Conservation (phyloP, 2,888 invertebrate genomes). For the Troilus luridus region DNA sequence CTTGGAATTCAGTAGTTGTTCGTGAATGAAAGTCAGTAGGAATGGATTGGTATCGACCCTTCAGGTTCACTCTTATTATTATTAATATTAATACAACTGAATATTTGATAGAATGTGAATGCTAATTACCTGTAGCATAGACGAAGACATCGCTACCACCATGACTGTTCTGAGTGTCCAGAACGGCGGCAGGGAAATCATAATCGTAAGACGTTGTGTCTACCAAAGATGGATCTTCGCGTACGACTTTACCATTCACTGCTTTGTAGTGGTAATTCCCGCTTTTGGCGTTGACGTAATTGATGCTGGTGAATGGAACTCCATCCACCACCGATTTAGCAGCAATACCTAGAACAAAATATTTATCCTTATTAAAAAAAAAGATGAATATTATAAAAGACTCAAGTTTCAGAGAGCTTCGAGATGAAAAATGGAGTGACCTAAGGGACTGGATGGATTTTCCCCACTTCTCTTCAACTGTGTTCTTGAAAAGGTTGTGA, state of each 20-base stretch:
- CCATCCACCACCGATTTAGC: constrained; percentile 75
- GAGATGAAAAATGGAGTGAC: no score
- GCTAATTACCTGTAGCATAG: constrained; percentile 75
- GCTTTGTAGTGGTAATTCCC: constrained; percentile 72
- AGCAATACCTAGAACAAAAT: constrained; percentile 73
- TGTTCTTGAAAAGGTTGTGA: no score
- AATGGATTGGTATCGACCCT: no score
- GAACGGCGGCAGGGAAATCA: constrained; percentile 69
- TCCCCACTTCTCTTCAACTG: no score
- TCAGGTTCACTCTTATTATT: no score
- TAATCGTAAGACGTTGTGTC: constrained; percentile 71
- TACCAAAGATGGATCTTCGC: constrained; percentile 75
- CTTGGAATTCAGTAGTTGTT: no score
- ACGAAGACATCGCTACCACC: constrained; percentile 67
- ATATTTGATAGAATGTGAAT: neutral
- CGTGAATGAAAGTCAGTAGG: no score
- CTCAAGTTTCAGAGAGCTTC: no score
- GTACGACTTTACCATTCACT: constrained; percentile 68
- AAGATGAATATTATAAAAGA: neutral
- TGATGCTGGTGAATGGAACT: constrained; percentile 82
- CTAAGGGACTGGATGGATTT: no score
- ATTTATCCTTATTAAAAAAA: neutral
- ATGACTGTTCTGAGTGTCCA: constrained; percentile 65
- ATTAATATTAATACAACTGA: no score
- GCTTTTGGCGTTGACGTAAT: constrained; percentile 84